These are phyloP conservation scores for Halichoerus grypus DNA, from an alignment of 2,113 vertebrate species.

Conservation along the genomic window DNA sequence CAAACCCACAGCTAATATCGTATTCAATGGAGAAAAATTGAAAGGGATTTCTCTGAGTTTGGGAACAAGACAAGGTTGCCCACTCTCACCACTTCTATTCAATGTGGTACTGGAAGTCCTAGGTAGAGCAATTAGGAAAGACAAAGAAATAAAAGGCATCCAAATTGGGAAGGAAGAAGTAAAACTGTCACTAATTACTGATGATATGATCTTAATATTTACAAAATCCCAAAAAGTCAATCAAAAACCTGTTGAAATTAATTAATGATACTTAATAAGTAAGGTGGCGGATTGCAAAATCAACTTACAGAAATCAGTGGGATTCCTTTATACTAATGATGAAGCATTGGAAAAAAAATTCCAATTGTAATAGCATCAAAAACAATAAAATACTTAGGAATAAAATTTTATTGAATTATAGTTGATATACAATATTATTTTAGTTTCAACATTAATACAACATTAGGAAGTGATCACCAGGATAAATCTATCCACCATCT, in stretches of 20 bases:
- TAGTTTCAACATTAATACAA: not conserved
- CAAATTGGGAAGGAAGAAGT: not conserved
- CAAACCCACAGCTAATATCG: not conserved
- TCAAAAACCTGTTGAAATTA: not conserved
- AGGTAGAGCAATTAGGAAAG: not conserved
- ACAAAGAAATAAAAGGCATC: not conserved
- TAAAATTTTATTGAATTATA: not conserved
- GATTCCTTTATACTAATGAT: not conserved
- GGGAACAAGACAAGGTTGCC: not conserved
- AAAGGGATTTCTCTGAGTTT: not conserved
- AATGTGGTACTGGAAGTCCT: not conserved
- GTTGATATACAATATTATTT: not conserved
- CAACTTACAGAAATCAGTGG: not conserved
- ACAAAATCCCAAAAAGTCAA: not conserved
- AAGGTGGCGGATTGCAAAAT: not conserved
- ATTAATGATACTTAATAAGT: not conserved
- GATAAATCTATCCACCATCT: not conserved
- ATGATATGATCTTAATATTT: not conserved
- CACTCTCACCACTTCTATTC: not conserved
- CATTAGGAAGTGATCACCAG: not conserved
- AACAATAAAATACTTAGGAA: not conserved
- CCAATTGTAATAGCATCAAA: not conserved
- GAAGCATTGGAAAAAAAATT: not conserved
- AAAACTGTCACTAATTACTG: not conserved
- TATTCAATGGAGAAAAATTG: not conserved